phyloP scores from a whole-genome alignment of 1,140 invertebrate genomes.

The Asobara japonica region DNA sequence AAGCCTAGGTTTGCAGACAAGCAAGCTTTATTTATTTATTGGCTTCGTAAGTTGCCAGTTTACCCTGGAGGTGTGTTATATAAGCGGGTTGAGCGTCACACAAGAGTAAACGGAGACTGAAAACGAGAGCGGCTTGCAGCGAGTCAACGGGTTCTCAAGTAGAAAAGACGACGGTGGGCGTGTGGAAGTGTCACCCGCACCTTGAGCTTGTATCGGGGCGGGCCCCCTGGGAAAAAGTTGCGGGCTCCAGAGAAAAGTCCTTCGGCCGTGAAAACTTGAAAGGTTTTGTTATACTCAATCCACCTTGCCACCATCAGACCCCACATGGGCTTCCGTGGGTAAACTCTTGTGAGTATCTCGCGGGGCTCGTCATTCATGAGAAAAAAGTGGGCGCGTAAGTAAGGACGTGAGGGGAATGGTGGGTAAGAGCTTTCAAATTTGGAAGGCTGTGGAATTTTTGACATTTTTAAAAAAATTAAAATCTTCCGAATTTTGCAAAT shows the following conservation, averaged over 20 bases:
- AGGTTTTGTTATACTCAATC: conserved; percentile 18
- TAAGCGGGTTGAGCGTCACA: neutral
- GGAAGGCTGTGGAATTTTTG: no score
- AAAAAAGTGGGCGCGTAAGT: neutral
- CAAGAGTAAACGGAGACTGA: neutral
- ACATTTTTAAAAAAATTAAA: no score
- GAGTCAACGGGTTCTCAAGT: neutral
- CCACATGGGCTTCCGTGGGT: neutral
- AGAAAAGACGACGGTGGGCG: neutral
- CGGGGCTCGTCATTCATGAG: conserved; percentile 1
- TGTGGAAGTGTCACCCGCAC: neutral
- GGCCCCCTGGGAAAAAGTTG: neutral
- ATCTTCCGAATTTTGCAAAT: no score
- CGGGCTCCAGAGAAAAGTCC: neutral
- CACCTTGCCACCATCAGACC: neutral
- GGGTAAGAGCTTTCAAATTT: no score
- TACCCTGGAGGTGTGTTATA: conserved; percentile 30
- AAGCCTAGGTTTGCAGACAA: conserved; percentile 26
- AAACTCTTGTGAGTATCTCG: neutral
- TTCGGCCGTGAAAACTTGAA: conserved; percentile 21
- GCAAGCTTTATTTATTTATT: conserved; percentile 43
- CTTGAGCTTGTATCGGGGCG: neutral
- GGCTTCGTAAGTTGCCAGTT: conserved; percentile 43
- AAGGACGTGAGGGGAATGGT: no score
- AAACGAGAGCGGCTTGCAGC: neutral